These are phyloP conservation scores for Scaptomyza caliginosa DNA, from an alignment of 2,888 invertebrate genomes.

Conservation along the genomic window DNA sequence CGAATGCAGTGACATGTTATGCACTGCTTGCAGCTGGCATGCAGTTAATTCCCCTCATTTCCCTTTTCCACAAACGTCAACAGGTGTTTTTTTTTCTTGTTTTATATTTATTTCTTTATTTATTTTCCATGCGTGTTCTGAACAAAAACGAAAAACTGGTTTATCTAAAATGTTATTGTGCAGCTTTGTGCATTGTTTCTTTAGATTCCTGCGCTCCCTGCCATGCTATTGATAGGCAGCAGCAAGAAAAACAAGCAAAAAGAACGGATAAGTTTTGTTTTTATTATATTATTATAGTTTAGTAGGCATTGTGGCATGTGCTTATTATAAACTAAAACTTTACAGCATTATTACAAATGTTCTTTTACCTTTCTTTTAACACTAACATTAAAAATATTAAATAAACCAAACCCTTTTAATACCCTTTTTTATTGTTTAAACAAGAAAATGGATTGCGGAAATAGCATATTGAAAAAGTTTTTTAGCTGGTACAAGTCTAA, in stretches of 20 bases:
- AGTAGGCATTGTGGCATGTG: constrained; percentile 7
- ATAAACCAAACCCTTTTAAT: background rate
- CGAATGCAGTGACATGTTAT: background rate
- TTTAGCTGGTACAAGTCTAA: background rate
- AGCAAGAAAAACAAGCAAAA: background rate
- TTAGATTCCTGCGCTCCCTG: constrained; percentile 64
- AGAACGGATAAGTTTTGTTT: background rate
- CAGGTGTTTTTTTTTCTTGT: constrained; percentile 43
- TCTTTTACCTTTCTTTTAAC: background rate
- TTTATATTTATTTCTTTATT: constrained; percentile 1
- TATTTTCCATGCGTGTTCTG: constrained; percentile 21
- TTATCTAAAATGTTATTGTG: constrained; percentile 8
- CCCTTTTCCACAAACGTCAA: background rate
- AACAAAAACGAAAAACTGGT: constrained; percentile 26
- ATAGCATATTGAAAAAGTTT: background rate
- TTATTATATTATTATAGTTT: background rate
- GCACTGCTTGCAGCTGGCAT: constrained; percentile 40
- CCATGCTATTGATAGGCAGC: constrained; percentile 48
- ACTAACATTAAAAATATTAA: background rate
- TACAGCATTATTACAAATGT: background rate
- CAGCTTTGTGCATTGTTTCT: background rate
- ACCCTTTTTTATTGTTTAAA: background rate
- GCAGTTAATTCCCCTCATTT: background rate
- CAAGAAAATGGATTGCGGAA: background rate
- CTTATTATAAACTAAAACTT: background rate